These are phyloP conservation scores for Tenualosa thibaudeaui DNA, from an alignment of 2,797 vertebrate species.

Conservation along the genomic window DNA sequence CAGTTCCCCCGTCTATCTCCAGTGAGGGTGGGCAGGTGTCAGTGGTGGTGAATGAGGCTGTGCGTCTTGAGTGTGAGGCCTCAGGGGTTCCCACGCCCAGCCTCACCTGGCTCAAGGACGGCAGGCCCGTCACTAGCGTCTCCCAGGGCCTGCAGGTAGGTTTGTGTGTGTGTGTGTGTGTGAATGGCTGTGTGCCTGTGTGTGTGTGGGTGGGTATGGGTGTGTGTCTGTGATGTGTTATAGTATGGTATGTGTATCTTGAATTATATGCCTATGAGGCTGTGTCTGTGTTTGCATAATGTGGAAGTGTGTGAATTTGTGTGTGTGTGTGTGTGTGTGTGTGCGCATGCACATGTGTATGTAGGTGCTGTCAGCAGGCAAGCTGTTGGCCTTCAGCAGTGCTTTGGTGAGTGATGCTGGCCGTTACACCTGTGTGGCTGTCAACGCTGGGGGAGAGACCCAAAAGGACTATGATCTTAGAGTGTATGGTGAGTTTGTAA, in stretches of 20 bases:
- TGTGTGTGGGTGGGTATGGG: neutral
- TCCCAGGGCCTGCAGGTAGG: constrained; percentile 87
- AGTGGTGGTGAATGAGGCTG: constrained; percentile 87
- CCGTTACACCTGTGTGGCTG: constrained; percentile 89
- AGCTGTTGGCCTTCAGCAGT: constrained; percentile 80
- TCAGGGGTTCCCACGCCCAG: constrained; percentile 89
- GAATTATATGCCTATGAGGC: neutral
- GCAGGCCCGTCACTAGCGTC: constrained; percentile 89
- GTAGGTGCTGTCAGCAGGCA: constrained; percentile 87
- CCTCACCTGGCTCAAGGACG: constrained; percentile 96
- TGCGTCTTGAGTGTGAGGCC: constrained; percentile 88
- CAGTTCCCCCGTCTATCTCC: constrained; percentile 89
- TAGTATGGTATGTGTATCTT: neutral
- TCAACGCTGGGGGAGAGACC: constrained; percentile 93
- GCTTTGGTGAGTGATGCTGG: constrained; percentile 89
- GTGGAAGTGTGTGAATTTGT: neutral
- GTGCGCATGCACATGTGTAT: constrained; percentile 27
- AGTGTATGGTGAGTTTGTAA: constrained; percentile 83
- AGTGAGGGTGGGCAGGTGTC: constrained; percentile 79
- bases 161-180: neutral
- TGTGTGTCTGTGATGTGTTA: neutral
- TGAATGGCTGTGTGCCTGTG: neutral
- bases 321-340: constrained; percentile 13
- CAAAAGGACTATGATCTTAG: constrained; percentile 83
- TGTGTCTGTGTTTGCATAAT: neutral